phyloP scores from a whole-genome alignment of 2,888 invertebrate species.

The Nomada ferruginata region DNA sequence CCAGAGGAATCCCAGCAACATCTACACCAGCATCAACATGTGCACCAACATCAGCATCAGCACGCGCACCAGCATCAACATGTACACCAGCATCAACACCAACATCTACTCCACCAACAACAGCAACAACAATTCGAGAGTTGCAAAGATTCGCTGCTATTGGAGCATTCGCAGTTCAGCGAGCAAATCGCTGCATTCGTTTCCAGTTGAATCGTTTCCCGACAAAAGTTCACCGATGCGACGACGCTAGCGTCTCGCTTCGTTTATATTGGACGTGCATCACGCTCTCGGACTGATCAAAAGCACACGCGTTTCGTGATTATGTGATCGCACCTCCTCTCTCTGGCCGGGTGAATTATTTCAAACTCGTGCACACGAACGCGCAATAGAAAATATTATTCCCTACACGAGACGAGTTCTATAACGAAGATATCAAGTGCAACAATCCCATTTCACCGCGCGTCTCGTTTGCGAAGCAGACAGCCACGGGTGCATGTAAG shows the following conservation, averaged over 20 bases:
- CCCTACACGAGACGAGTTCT: constrained; percentile 16
- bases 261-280: constrained; percentile 54
- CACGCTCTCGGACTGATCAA: constrained; percentile 66
- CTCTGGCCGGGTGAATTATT: constrained; percentile 41
- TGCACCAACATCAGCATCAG: constrained; percentile 47
- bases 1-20: constrained; percentile 70
- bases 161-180: constrained; percentile 82
- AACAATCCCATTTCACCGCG: constrained; percentile 9
- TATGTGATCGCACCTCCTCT: constrained; percentile 60
- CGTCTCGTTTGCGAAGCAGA: background rate
- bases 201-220: constrained; percentile 79
- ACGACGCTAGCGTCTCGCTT: constrained; percentile 52
- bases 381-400: constrained; percentile 15
- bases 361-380: constrained; percentile 42
- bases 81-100: constrained; percentile 50
- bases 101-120: constrained; percentile 49
- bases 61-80: constrained; percentile 46
- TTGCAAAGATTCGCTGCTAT: constrained; percentile 82
- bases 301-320: constrained; percentile 66
- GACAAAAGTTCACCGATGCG: constrained; percentile 37
- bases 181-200: constrained; percentile 83
- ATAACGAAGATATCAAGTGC: background rate
- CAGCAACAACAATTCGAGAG: constrained; percentile 82
- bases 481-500: constrained; percentile 5
- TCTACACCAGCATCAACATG: constrained; percentile 53